Conservation (phyloP, 1,140 invertebrate species). For the Akabosia matsudoensis region DNA sequence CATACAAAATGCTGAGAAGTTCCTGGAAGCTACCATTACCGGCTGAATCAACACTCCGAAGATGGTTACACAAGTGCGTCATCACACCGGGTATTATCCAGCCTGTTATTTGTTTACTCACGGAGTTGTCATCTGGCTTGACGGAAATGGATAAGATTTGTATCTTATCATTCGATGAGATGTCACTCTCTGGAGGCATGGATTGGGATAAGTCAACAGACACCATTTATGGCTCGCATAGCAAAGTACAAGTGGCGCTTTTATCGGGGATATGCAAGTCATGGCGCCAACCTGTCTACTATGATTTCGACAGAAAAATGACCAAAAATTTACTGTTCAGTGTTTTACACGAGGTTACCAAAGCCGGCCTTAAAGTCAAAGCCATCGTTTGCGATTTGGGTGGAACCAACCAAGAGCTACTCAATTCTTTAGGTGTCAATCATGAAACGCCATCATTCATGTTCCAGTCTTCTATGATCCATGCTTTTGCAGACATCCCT, state of each 20-base stretch:
- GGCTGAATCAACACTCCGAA: not conserved
- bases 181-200: conserved; percentile 26
- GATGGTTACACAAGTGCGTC: not conserved
- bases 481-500: conserved; percentile 40
- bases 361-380: not conserved
- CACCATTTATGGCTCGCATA: conserved; percentile 30
- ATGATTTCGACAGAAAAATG: conserved; percentile 37
- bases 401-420: not conserved
- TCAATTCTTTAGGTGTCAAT: not conserved
- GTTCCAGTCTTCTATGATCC: conserved; percentile 24
- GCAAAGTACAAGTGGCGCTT: conserved; percentile 41
- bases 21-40: not conserved
- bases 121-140: not conserved
- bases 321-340: conserved; percentile 13
- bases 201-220: conserved; percentile 29
- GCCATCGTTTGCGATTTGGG: conserved; percentile 3
- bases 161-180: conserved; percentile 41
- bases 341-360: conserved; percentile 4
- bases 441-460: not conserved
- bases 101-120: not conserved
- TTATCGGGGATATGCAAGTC: conserved; percentile 22
- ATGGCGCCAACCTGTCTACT: conserved; percentile 42
- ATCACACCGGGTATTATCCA: not conserved
- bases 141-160: not conserved
- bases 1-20: not conserved